Evolutionary conservation across 2,888 invertebrate species (phyloP).

Genomic region (Eumerus sabulonum): DNA sequence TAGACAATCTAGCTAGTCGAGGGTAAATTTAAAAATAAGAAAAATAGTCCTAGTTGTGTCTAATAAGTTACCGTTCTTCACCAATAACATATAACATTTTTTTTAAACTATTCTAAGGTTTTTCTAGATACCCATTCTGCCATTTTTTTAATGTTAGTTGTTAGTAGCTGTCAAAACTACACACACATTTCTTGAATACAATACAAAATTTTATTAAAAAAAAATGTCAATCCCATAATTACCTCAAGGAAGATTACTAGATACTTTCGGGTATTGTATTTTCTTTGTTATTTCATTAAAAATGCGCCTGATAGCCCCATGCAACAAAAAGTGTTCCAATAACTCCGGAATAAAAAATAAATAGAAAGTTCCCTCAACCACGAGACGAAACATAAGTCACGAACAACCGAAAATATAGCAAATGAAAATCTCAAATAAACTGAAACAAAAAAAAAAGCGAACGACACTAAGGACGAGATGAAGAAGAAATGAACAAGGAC

Average conservation of each 20-base stretch:
- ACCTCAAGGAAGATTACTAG: conserved; percentile 72
- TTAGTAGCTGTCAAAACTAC: conserved; percentile 21
- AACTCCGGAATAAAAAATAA: conserved; percentile 23
- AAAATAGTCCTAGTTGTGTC: too few relatives aligned
- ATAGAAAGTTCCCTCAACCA: conserved; percentile 15
- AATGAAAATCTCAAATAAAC: neutral
- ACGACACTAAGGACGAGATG: conserved; percentile 4
- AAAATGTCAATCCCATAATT: conserved; percentile 48
- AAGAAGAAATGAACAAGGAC: conserved; percentile 16
- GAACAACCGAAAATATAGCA: conserved; percentile 38
- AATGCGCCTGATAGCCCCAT: neutral
- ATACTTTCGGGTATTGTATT: neutral
- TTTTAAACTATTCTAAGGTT: too few relatives aligned
- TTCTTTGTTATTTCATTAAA: neutral
- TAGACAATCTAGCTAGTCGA: too few relatives aligned
- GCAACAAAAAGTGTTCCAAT: conserved; percentile 16
- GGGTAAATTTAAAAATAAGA: too few relatives aligned
- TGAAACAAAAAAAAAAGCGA: conserved; percentile 16
- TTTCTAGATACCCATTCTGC: too few relatives aligned
- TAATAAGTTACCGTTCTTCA: too few relatives aligned
- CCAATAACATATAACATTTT: too few relatives aligned
- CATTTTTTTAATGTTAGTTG: conserved; percentile 10
- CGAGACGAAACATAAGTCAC: conserved; percentile 46
- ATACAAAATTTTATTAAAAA: conserved; percentile 9
- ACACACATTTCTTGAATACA: neutral